These are phyloP conservation scores for Heliconius melpomene DNA, from an alignment of 1,140 invertebrate species.

Conservation along the genomic window DNA sequence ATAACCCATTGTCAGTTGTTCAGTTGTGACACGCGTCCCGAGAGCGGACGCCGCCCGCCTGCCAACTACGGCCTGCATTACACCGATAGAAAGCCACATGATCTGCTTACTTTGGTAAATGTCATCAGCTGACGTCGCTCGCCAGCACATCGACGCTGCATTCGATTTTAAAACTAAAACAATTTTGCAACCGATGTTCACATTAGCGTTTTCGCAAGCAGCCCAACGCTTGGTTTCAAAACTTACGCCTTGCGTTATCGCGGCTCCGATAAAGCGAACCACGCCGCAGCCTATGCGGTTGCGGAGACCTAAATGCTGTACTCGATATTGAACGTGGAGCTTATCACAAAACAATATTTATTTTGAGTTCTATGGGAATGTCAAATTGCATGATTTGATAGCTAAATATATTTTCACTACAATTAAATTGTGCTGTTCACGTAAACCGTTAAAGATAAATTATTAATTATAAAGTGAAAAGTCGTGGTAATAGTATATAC, in stretches of 20 bases:
- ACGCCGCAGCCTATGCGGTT: conserved; percentile 67
- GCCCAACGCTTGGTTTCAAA: conserved; percentile 78
- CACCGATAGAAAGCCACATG: conserved; percentile 48
- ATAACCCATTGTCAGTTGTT: conserved; percentile 79
- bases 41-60: conserved; percentile 55
- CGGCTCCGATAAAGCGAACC: conserved; percentile 72
- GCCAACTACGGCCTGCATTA: conserved; percentile 63
- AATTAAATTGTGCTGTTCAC: conserved; percentile 25
- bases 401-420: conserved; percentile 31
- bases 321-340: conserved; percentile 43
- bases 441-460: conserved; percentile 27
- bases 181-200: conserved; percentile 80
- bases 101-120: conserved; percentile 61
- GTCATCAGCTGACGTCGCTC: conserved; percentile 45
- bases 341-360: conserved; percentile 32
- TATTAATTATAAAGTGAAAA: conserved; percentile 36
- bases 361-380: conserved; percentile 30
- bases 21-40: conserved; percentile 70
- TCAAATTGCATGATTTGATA: conserved; percentile 35
- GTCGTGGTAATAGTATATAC: conserved; percentile 46
- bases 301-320: conserved; percentile 74
- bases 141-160: conserved; percentile 53
- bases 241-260: conserved; percentile 79
- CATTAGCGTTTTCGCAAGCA: conserved; percentile 80
- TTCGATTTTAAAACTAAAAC: conserved; percentile 79